Evolutionary conservation across 2,888 invertebrate genomes (phyloP), one percentile per base, ranked within the genome.

Genomic region (Stenchaetothrips biformis): DNA sequence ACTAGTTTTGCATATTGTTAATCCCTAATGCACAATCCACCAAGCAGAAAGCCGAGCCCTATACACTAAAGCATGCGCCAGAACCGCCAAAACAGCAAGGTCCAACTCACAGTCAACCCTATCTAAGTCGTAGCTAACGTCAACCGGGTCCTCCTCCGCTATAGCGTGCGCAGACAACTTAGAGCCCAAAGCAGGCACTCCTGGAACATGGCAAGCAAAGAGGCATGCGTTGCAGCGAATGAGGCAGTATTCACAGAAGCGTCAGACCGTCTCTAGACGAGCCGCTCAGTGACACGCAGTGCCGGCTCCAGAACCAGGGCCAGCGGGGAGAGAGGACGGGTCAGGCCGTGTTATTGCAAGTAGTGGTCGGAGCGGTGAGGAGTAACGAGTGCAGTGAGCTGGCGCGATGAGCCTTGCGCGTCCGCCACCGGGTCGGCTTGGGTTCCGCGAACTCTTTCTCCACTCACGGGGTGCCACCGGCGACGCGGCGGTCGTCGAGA

Each of bases 131-230:
- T 18, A 13, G 18, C 18, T 25, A 21, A 74, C 25, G 21, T 74
- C 67, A 7, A 25, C 67, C 9, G 67, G 9, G 7, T 74, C 67
- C 21, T 74, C 67, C 21, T 21, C 67, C 21, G 25, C 67, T 25
- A 21, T n/a, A 74, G 25, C 21, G 4, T 11, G 53, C 13, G 53
- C 53, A 53, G 53, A 25, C 21, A 74, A 21, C 67, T 21, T n/a
- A 74, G 21, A 25, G 11, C 67, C 67, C 25, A 74, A 74, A 7
- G 7, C 21, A 25, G 25, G 25, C 25, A 11, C 25, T 74, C 25
- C 67, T 74, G 67, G 67, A 74, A 74, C 67, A 74, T 21, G 18
- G 67, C 67, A 74, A 74, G 25, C 25, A 25, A 21, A 74, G 21
- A 21, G 21, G 25, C 67, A 74, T 21, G 67, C 67, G 21, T 16